A percentile compares a stretch with the other conserved stretches of the same genome.
Conservation (phyloP, 2,797 vertebrate species). For the Fundulus diaphanus region DNA sequence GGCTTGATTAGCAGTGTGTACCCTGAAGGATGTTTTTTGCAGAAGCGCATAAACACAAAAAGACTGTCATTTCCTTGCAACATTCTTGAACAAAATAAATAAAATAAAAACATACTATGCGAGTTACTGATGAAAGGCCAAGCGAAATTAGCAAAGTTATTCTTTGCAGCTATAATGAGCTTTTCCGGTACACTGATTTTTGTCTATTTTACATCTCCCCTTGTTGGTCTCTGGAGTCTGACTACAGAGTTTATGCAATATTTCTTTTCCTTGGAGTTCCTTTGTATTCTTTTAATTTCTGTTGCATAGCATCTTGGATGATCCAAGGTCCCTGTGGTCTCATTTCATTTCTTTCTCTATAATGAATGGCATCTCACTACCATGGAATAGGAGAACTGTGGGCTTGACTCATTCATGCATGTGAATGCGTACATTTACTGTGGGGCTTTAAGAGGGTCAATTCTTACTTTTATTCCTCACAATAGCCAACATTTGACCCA, state of each 20-base stretch:
- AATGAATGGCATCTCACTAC: conserved; percentile 66
- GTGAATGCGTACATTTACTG: conserved; percentile 56
- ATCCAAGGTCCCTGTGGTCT: conserved; percentile 65
- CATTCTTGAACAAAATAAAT: conserved; percentile 32
- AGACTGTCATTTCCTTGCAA: conserved; percentile 30
- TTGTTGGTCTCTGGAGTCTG: conserved; percentile 28
- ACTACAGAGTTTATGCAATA: conserved; percentile 38
- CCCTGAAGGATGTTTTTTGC: conserved; percentile 21
- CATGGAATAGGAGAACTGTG: conserved; percentile 64
- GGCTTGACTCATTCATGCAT: conserved; percentile 73
- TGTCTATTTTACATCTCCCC: conserved; percentile 45
- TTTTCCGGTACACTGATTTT: conserved; percentile 49
- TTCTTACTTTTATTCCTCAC: conserved; percentile 51
- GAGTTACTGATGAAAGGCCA: conserved; percentile 38
- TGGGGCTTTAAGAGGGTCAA: conserved; percentile 33
- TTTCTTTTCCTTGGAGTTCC: conserved; percentile 52
- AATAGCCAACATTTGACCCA: conserved; percentile 70
- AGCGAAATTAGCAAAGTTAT: conserved; percentile 47
- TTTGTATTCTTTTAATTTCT: conserved; percentile 47
- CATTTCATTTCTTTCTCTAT: conserved; percentile 69
- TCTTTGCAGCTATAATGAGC: conserved; percentile 56
- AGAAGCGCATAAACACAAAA: conserved; percentile 18
- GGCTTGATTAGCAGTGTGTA: conserved; percentile 26
- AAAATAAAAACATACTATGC: conserved; percentile 23
- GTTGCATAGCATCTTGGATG: conserved; percentile 46